Evolutionary conservation across 2,888 invertebrate genomes (phyloP), one percentile per base, ranked within the genome.

Genomic region (Bugulina stolonifera): DNA sequence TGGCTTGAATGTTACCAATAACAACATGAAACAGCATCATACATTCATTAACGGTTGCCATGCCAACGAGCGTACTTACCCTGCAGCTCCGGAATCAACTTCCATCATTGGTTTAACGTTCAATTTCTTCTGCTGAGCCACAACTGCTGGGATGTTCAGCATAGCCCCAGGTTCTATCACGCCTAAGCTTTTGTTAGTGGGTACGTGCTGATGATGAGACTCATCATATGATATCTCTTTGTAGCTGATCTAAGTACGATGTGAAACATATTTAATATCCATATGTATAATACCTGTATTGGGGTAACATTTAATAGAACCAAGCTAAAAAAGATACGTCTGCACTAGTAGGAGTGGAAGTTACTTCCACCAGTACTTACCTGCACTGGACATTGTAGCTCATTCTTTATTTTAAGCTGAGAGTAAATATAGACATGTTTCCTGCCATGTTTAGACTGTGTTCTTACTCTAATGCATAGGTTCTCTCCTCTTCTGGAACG

Each of bases 71-170:
- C n/a, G 55, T 23, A 55, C 55, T 55, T 5, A 55, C 55, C 55
- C 25, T 25, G 55, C 55, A 14, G 55, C 3, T 14, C 23, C 25
- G 10, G 22, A 25, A 2, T 64, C 64, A 43, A 18, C 43, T 10
- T 64, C 64, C 3, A n/a, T 27, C 5, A 64, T 34, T 29, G 64
- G 64, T n/a, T 64, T 64, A 32, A 92, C 84, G 81, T 89, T 90
- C 72, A 93, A 85, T 76, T 90, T 89, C 83, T 91, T 91, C 80
- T 93, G 91, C 79, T 92, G 92, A 0, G 92, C 92, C 71, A 92
- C 89, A 79, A 89, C 89, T 57, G 93, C 85, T 0, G 93, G 93
- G 34, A 93, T 89, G 77, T 90, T 89, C 81, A 89, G 92, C 0
- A 88, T 88, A 78, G 91, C 90, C 76, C 90, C 89, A 0, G 92